phyloP scores from a whole-genome alignment of 2,113 vertebrate species.

The Nerophis lumbriciformis region DNA sequence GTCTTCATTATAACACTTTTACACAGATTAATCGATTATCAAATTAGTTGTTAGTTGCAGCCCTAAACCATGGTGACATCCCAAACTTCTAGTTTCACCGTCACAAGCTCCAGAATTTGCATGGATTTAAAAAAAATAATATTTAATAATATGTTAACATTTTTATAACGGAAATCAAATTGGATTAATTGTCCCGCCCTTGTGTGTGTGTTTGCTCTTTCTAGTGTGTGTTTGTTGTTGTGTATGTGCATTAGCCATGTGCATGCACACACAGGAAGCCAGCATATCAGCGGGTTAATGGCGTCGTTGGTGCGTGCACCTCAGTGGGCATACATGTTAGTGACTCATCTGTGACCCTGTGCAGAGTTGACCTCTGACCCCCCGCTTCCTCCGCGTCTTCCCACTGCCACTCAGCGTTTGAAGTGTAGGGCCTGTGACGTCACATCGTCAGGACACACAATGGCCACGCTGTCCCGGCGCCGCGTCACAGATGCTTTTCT shows the following conservation, averaged over 20 bases:
- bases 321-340: slow-evolving; percentile 24
- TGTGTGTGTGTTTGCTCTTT: neutral
- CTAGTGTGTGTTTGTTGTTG: slow-evolving; percentile 2
- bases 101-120: too few relatives aligned
- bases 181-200: too few relatives aligned
- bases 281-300: neutral
- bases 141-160: too few relatives aligned
- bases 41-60: too few relatives aligned
- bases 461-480: slow-evolving; percentile 57
- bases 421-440: slow-evolving; percentile 63
- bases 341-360: slow-evolving; percentile 51
- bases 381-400: slow-evolving; percentile 53
- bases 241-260: slow-evolving; percentile 4
- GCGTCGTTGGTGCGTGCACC: neutral
- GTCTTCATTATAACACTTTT: too few relatives aligned
- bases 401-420: slow-evolving; percentile 62
- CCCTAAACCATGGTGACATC: too few relatives aligned
- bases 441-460: slow-evolving; percentile 60
- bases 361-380: slow-evolving; percentile 45
- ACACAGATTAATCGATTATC: too few relatives aligned
- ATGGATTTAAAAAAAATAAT: too few relatives aligned
- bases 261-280: slow-evolving; percentile 1
- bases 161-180: too few relatives aligned
- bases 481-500: slow-evolving; percentile 57
- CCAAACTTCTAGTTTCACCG: too few relatives aligned